A percentile compares a stretch with the other conserved stretches of the same genome.
These are phyloP conservation scores for Dexiosoma caninum DNA, from an alignment of 2,888 invertebrate species.

Conservation along the genomic window DNA sequence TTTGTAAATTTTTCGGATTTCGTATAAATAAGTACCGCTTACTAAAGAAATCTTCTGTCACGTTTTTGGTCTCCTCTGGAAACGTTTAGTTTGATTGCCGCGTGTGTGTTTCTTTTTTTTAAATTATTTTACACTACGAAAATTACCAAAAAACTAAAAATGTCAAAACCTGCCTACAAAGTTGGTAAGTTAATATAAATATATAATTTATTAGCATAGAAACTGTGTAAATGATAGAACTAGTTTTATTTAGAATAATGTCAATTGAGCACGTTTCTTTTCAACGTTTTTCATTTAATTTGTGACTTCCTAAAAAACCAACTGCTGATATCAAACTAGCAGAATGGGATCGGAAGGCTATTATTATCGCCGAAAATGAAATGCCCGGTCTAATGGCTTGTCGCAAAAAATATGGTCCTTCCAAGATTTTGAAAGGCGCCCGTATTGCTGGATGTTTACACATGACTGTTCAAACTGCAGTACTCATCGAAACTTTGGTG, in stretches of 20 bases:
- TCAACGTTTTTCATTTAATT: too few relatives aligned
- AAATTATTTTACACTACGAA: conserved; percentile 15
- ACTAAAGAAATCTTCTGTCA: neutral
- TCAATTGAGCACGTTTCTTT: conserved; percentile 33
- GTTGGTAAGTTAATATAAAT: conserved; percentile 75
- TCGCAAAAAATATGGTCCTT: conserved; percentile 90
- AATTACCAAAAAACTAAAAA: conserved; percentile 58
- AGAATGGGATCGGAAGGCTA: conserved; percentile 94
- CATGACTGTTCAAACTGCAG: conserved; percentile 96
- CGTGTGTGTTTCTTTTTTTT: too few relatives aligned
- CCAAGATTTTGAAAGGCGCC: conserved; percentile 94
- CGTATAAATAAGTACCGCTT: conserved; percentile 38
- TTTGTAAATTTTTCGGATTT: too few relatives aligned
- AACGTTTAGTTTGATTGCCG: neutral
- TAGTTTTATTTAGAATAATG: neutral
- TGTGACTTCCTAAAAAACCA: conserved; percentile 45
- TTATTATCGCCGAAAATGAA: conserved; percentile 98
- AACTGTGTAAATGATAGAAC: too few relatives aligned
- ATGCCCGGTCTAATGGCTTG: conserved; percentile 99
- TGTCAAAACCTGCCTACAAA: conserved; percentile 76
- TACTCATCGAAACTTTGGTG: conserved; percentile 96
- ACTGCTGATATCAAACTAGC: too few relatives aligned
- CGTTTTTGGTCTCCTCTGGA: neutral
- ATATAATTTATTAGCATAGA: too few relatives aligned
- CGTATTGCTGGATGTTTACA: neutral